Evolutionary conservation across 2,888 invertebrate species (phyloP).

Genomic region (Gymnocheta viridis): DNA sequence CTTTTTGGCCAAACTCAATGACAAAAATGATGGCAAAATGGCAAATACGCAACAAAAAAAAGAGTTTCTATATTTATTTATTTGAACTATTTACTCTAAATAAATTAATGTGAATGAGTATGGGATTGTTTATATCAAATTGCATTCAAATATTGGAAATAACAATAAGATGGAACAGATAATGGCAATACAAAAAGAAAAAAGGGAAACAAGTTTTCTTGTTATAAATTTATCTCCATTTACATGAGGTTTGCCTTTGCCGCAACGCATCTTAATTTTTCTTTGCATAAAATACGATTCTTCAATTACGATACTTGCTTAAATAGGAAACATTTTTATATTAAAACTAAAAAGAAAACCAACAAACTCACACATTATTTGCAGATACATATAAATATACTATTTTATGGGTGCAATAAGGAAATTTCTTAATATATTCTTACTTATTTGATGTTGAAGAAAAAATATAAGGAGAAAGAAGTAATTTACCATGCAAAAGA

Average conservation of each 20-base stretch:
- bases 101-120: neutral
- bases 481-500: neutral
- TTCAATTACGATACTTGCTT: neutral
- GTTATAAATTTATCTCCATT: neutral
- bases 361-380: neutral
- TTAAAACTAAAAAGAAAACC: slow-evolving; percentile 9
- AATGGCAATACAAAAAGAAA: neutral
- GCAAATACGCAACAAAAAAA: slow-evolving; percentile 6
- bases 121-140: neutral
- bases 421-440: slow-evolving; percentile 16
- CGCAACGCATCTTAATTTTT: neutral
- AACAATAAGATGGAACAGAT: slow-evolving; percentile 17
- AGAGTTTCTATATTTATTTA: neutral
- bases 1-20: slow-evolving; percentile 49
- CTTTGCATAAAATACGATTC: neutral
- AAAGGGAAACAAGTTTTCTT: no score
- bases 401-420: neutral
- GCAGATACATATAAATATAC: neutral
- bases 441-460: neutral
- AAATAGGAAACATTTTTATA: neutral
- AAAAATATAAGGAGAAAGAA: neutral
- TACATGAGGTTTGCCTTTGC: neutral
- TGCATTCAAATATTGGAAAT: neutral
- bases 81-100: neutral
- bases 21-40: slow-evolving; percentile 24